A percentile compares a stretch with the other conserved stretches of the same genome.
Conservation (phyloP, 1,140 invertebrate species). For the Brachystomella parvula region DNA sequence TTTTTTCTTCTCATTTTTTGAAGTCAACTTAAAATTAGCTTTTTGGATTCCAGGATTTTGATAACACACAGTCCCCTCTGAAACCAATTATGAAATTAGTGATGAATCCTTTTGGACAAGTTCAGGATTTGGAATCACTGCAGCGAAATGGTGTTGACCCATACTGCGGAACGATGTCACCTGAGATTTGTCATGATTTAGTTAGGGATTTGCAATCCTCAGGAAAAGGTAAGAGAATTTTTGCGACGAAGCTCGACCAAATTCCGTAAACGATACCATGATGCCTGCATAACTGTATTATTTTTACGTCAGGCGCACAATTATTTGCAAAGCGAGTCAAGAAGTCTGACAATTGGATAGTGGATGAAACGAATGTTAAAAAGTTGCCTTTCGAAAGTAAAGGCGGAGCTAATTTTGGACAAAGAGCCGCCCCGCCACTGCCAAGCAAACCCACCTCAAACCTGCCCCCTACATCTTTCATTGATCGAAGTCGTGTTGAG, state of each 20-base stretch:
- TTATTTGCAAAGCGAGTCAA: conserved; percentile 78
- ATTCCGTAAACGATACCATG: too few relatives aligned
- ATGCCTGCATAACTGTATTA: too few relatives aligned
- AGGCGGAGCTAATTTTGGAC: not conserved
- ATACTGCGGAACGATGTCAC: conserved; percentile 53
- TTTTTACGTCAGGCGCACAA: conserved; percentile 57
- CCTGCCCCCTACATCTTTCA: conserved; percentile 40
- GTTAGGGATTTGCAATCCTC: conserved; percentile 67
- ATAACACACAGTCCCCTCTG: conserved; percentile 40
- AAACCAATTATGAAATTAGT: conserved; percentile 64
- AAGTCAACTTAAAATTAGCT: not conserved
- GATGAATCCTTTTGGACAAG: conserved; percentile 68
- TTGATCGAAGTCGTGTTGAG: conserved; percentile 46
- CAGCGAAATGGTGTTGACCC: conserved; percentile 51
- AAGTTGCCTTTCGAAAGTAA: not conserved
- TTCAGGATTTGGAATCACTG: conserved; percentile 57
- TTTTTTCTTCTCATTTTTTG: not conserved
- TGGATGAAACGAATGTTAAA: conserved; percentile 57
- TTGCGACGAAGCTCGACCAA: not conserved
- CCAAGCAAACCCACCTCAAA: conserved; percentile 20
- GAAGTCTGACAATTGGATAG: conserved; percentile 76
- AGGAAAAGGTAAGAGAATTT: conserved; percentile 56
- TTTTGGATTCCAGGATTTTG: not conserved
- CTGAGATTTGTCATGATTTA: conserved; percentile 61
- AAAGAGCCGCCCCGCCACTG: conserved; percentile 40